Conservation (phyloP, 2,797 vertebrate genomes). For the Gobionotothen gibberifrons region DNA sequence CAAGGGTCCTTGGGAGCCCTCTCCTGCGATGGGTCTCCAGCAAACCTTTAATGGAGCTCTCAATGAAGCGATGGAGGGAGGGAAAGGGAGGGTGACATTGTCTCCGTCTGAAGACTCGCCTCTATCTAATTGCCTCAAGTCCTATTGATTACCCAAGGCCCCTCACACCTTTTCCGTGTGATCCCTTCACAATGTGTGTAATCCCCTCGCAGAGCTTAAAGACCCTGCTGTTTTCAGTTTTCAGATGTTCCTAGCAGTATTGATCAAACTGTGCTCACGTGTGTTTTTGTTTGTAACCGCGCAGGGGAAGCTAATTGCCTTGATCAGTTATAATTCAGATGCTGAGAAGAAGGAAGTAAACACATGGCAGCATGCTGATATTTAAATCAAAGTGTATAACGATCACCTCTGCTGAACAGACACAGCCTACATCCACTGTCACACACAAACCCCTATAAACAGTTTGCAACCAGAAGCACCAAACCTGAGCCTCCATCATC, state of each 20-base stretch:
- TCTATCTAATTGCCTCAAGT: constrained; percentile 71
- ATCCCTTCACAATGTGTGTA: constrained; percentile 57
- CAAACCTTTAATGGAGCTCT: constrained; percentile 53
- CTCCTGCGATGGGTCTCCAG: constrained; percentile 30
- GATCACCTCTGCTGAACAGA: background rate
- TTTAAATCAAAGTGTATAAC: constrained; percentile 28
- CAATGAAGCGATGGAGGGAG: constrained; percentile 16
- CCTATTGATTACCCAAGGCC: constrained; percentile 67
- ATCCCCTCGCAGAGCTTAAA: constrained; percentile 55
- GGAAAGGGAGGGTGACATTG: constrained; percentile 50
- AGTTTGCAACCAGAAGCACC: constrained; percentile 1
- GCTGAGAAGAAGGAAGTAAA: constrained; percentile 21
- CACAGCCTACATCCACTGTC: background rate
- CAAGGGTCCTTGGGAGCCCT: constrained; percentile 43
- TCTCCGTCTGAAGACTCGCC: constrained; percentile 59
- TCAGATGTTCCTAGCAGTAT: constrained; percentile 67
- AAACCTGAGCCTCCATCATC: constrained; percentile 32
- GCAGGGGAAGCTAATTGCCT: background rate
- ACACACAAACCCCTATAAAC: constrained; percentile 11
- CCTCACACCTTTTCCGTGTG: constrained; percentile 56
- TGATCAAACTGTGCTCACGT: constrained; percentile 41
- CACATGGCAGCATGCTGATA: constrained; percentile 9
- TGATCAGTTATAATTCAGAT: constrained; percentile 14
- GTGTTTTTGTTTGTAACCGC: constrained; percentile 21
- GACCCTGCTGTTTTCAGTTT: constrained; percentile 39